Base-by-base conservation (phyloP, 1,140 invertebrate species). In the Musca vetustissima region DNA sequence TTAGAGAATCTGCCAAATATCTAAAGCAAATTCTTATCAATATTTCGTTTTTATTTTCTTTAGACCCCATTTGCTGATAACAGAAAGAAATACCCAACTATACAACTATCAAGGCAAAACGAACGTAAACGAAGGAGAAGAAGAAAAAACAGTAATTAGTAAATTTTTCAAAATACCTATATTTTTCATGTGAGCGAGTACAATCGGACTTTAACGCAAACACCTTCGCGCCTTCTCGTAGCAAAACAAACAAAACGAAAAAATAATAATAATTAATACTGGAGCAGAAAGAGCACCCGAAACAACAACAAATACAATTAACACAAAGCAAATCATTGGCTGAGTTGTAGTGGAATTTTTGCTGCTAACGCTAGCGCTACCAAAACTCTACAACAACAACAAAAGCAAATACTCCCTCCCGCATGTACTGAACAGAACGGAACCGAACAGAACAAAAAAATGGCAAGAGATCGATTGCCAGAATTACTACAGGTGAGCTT, bases 401-500 rank as follows among this genome's bases (percentile, higher is more conserved):
- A 52, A 22, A 11, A 65, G 49, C 64, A 65, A 49, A 17, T 47
- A 65, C 61, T 21, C 11, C 36, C 17, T 21, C 32, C 13, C 36
- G 6, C 25, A 14, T 66, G 64, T 52, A 25, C 49, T 24, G 48
- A 66, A 66, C 47, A 48, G 13, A 57, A n/a, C n/a, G n/a, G n/a
- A n/a, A n/a, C n/a, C n/a, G n/a, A n/a, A n/a, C 28, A 28, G 28
- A 4, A 28, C 3, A 8, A 36, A 65, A 69, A 55, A 70, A 70
- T 70, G 79, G 79, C 73, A 32, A 73, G 71, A 77, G 79, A 81
- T 71, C 77, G 79, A 69, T 72, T 81, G 49, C 79, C 79, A 11
- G 79, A 81, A 72, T 76, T 81, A 71, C 72, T 80, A 50, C 76
- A 80, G 79, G 79, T 81, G 72, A 80, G 73, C 72, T 57, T 43